Percentiles rank a stretch among this genome's conserved stretches.
phyloP scores from a whole-genome alignment of 2,113 vertebrate genomes.

The Eonycteris spelaea region DNA sequence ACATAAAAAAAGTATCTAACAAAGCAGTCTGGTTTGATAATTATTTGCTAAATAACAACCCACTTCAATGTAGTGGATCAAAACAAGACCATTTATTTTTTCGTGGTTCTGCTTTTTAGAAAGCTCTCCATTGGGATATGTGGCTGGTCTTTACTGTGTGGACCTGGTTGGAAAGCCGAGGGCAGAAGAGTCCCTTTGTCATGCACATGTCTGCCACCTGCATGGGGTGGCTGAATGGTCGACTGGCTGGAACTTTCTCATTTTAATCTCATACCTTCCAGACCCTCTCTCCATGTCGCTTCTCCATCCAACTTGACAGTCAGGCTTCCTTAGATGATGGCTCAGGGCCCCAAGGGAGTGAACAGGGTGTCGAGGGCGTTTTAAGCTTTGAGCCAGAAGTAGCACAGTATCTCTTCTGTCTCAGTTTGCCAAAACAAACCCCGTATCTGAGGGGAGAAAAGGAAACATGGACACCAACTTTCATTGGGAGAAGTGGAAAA shows the following conservation, averaged over 20 bases:
- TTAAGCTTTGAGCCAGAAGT: neutral
- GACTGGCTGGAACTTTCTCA: neutral
- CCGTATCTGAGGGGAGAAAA: neutral
- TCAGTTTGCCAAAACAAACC: neutral
- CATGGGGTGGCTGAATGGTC: neutral
- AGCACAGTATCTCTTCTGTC: neutral
- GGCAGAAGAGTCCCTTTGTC: fast-evolving
- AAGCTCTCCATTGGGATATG: neutral
- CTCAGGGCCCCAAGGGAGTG: neutral
- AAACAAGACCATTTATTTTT: neutral
- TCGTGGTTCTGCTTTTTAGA: neutral
- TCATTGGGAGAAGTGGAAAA: neutral
- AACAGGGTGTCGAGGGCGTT: neutral
- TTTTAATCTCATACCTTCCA: neutral
- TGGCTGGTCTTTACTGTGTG: neutral
- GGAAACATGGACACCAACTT: neutral
- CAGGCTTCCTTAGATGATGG: neutral
- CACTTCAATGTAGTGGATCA: neutral
- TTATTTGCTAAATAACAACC: neutral
- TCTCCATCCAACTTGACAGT: neutral
- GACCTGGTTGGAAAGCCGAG: neutral
- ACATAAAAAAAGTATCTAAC: neutral
- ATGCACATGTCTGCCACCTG: neutral
- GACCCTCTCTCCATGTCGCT: no score
- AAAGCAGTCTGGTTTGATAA: neutral